Base-by-base conservation (phyloP, 2,113 vertebrate genomes). In the Prionailurus viverrinus region DNA sequence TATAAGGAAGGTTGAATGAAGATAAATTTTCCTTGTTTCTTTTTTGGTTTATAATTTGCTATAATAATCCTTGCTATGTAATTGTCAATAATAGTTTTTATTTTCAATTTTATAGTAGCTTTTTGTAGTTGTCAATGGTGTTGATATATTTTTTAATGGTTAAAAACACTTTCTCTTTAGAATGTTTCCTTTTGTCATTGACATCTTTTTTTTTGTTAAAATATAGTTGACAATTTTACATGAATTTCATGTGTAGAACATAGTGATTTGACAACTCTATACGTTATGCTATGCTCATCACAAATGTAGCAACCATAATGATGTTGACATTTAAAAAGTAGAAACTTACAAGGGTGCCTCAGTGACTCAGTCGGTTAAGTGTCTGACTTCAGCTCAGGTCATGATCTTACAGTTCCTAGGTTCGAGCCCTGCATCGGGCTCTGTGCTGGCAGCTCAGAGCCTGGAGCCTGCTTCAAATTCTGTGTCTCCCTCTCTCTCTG, bases 41-140 rank as follows among this genome's bases (percentile, higher is more conserved):
- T 41, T 71, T 33, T 66, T 83, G 66, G 29, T 39, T 89, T 94
- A 55, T 3, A 85, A 83, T 23, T 91, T 92, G 39, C 19, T 71
- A 11, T 63, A 73, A 39, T 89, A 73, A 82, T 92, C 16, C 14
- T 73, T 76, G 29, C 48, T 65, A 33, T 80, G 41, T 71, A 51
- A 81, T 58, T 5, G 74, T 48, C 84, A 39, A 84, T 84, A 55
- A 66, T 61, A 68, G 55, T 84, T 90, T 95, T 48, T 39, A 29
- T n/a, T 95, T 92, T 87, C 55, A 86, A 33, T 55, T 92, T 92
- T 69, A 0, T 53, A 55, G 79, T 85, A 94, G n/a, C 19, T 68
- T 55, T 76, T 81, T 74, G 29, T 21, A 73, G 33, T 84, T 87
- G 12, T 36, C 13, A 87, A 0, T 90, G 41, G 15, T 68, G 4